These are phyloP conservation scores for Pseudochirops corinnae DNA, from an alignment of 2,797 vertebrate genomes.

Conservation along the genomic window DNA sequence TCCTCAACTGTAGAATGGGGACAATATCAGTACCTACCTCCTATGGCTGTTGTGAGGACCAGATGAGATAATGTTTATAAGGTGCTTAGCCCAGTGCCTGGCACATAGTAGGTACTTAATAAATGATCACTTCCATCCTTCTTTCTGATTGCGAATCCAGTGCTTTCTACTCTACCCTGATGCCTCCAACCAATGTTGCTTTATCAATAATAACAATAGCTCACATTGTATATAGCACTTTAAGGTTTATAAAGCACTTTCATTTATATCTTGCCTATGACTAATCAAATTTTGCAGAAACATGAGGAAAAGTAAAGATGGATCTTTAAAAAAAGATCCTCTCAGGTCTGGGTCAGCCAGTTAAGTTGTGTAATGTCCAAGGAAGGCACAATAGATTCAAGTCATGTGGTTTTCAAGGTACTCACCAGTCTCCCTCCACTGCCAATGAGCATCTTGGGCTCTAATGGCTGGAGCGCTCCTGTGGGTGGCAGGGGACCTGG, in stretches of 20 bases:
- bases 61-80: not conserved
- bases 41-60: not conserved
- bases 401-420: not conserved
- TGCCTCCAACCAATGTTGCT: not conserved
- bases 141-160: not conserved
- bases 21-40: not conserved
- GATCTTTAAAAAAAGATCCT: not conserved
- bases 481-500: not conserved
- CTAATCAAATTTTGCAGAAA: not conserved
- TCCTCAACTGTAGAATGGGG: not conserved
- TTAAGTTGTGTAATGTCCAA: accelerated
- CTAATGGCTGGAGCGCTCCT: not conserved
- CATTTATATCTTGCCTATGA: not conserved
- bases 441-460: not conserved
- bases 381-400: accelerated
- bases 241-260: not conserved
- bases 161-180: not conserved
- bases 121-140: not conserved
- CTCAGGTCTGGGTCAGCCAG: not conserved
- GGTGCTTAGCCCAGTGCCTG: not conserved
- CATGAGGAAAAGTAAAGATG: not conserved
- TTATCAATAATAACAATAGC: not conserved
- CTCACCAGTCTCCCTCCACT: accelerated
- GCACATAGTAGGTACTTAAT: not conserved
- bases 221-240: not conserved